Base-by-base conservation (phyloP, 2,113 vertebrate species). In the Atractosteus spatula region DNA sequence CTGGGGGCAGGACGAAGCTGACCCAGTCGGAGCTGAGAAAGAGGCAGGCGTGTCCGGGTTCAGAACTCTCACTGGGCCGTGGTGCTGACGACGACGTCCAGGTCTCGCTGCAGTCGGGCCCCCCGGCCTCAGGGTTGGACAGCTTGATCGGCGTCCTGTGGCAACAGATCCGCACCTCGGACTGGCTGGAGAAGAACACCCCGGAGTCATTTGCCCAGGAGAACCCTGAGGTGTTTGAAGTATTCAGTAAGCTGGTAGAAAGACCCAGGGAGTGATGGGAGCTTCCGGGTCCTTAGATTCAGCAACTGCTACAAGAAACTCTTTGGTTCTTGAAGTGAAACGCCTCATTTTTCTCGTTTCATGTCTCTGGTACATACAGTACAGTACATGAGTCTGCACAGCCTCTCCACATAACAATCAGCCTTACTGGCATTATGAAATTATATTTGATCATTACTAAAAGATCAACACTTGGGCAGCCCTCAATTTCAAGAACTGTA, bases 131-230 rank as follows among this genome's bases (percentile, higher is more conserved):
- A 16, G 91, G 84, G 41, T 84, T 93, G 45, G 83, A 91, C 71
- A 89, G 89, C n/a, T 76, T 94, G 61, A 94, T 91, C 65, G 92
- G 91, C 70, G 89, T 91, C 3, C 83, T 92, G 55, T 86, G 91
- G 76, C 88, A 93, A 16, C 92, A 97, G 83, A 94, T 92, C 78
- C 86, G 85, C 62, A 90, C 89, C 0, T 93, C 91, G 4, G 92
- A 94, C 87, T 93, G 94, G 94, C 77, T 91, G 43, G 92, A 94
- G 83, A 94, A 93, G 79, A 94, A 93, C 73, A 92, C 88, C 51
- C 93, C 92, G 0, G 91, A 94, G 72, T 87, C 91, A 76, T 87
- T 92, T 76, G 88, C 91, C 1, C 92, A 90, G 79, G 92, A 94
- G 68, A 93, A 95, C 69, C 94, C 93, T 6, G 92, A 93, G 78